Percentiles rank a stretch among this genome's conserved stretches.
phyloP scores from a whole-genome alignment of 2,888 invertebrate species.

The Zhuqinia jingwanae region DNA sequence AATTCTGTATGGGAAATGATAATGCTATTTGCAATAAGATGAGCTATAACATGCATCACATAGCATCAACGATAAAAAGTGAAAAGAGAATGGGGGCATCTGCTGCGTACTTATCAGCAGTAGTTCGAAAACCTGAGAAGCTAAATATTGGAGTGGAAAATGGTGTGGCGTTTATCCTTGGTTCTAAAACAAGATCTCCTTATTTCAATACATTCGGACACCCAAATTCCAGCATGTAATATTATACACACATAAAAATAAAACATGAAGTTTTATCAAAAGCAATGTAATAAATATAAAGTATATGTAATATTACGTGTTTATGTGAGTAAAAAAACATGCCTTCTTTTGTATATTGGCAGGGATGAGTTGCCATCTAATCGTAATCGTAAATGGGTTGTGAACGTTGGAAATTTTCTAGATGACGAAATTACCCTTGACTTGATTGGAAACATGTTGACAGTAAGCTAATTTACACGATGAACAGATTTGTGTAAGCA shows the following conservation, averaged over 20 bases:
- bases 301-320: too few relatives aligned
- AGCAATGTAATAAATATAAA: too few relatives aligned
- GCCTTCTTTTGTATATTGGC: background rate
- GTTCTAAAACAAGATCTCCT: slow-evolving; percentile 21
- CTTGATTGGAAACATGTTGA: slow-evolving; percentile 29
- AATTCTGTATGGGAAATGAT: too few relatives aligned
- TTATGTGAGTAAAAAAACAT: too few relatives aligned
- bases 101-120: background rate
- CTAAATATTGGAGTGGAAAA: slow-evolving; percentile 37
- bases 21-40: too few relatives aligned
- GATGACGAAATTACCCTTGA: slow-evolving; percentile 53
- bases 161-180: slow-evolving; percentile 41
- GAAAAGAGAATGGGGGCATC: background rate
- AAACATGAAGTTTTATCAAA: too few relatives aligned
- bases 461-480: background rate
- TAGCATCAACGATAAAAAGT: background rate
- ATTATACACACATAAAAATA: too few relatives aligned
- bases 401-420: slow-evolving; percentile 48
- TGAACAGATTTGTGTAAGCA: background rate
- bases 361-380: background rate
- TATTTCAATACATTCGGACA: slow-evolving; percentile 49
- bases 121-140: slow-evolving; percentile 17
- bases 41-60: background rate
- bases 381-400: slow-evolving; percentile 41
- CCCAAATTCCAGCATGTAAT: too few relatives aligned